Evolutionary conservation across 1,140 invertebrate species (phyloP).

Genomic region (Calosoma granatense): DNA sequence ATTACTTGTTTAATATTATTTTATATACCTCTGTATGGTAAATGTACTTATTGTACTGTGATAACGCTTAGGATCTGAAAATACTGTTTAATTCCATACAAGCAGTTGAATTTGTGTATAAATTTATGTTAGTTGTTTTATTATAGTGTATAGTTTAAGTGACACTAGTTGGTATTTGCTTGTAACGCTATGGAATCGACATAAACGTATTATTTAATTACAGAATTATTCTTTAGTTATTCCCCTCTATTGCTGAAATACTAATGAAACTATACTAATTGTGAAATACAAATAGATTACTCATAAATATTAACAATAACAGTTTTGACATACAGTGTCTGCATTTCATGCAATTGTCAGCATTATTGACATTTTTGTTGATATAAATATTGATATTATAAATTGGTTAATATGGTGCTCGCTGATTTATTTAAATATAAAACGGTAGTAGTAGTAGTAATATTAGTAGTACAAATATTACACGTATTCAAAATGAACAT

Average conservation of each 20-base stretch:
- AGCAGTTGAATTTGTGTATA: neutral
- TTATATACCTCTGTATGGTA: conserved; percentile 4
- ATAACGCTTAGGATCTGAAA: neutral
- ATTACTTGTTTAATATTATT: neutral
- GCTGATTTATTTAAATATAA: too few species aligned
- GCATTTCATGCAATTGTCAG: too few species aligned
- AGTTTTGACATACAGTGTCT: too few species aligned
- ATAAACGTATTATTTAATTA: neutral
- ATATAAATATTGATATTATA: too few species aligned
- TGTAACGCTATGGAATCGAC: neutral
- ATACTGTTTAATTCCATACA: neutral
- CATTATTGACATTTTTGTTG: too few species aligned
- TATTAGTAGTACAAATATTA: too few species aligned
- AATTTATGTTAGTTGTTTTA: neutral
- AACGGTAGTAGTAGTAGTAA: too few species aligned
- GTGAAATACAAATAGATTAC: too few species aligned
- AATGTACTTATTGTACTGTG: conserved; percentile 9
- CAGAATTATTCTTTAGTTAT: neutral
- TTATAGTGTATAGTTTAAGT: neutral
- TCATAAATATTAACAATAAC: too few species aligned
- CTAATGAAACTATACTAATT: too few species aligned
- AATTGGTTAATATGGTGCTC: too few species aligned
- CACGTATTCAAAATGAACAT: too few species aligned
- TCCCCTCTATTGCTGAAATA: neutral
- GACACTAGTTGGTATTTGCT: neutral